Base-by-base conservation (phyloP, 2,888 invertebrate genomes). In the Ryuthela nishihirai region DNA sequence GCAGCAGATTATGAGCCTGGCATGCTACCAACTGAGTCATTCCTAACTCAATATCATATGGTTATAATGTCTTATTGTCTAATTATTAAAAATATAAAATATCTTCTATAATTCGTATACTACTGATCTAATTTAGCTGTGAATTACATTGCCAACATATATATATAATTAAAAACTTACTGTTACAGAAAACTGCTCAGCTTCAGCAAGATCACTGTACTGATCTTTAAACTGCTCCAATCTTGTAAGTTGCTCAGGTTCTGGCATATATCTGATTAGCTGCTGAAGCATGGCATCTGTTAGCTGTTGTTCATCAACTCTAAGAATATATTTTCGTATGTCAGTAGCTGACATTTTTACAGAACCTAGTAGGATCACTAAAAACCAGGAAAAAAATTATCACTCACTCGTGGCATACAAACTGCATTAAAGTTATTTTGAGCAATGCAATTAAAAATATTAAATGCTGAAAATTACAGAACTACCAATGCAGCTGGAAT, bases 151-250 rank as follows among this genome's bases (percentile, higher is more conserved):
- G 12, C 12, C 38, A 38, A 10, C 2, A 44, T 6, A 36, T 41
- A 49, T n/a, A 21, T 26, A 24, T n/a, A 7, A n/a, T n/a, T n/a
- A 25, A 20, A 61, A 45, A 72, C 77, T 73, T 72, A 83, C 82
- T 24, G 88, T 88, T 0, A 93, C 85, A 44, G 89, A 88, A 76
- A 98, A 98, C 74, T 91, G 92, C 73, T 99, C 99, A 0, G 97
- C 92, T 67, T 93, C 94, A 0, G 88, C 87, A 59, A 94, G 75
- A 10, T 91, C 87, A 45, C 85, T 82, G 70, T 87, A 87, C 17
- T 82, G 80, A 58, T 84, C 83, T 70, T 88, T 87, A 63, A 87
- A 80, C 62, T 87, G 85, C 24, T 88, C 83, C 7, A 99, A 75
- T 68, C 88, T 85, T 65, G 85, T 86, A 18, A 99, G 77, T 69